These are phyloP conservation scores for Drosophila sproati DNA, from an alignment of 1,140 invertebrate species.

Conservation along the genomic window DNA sequence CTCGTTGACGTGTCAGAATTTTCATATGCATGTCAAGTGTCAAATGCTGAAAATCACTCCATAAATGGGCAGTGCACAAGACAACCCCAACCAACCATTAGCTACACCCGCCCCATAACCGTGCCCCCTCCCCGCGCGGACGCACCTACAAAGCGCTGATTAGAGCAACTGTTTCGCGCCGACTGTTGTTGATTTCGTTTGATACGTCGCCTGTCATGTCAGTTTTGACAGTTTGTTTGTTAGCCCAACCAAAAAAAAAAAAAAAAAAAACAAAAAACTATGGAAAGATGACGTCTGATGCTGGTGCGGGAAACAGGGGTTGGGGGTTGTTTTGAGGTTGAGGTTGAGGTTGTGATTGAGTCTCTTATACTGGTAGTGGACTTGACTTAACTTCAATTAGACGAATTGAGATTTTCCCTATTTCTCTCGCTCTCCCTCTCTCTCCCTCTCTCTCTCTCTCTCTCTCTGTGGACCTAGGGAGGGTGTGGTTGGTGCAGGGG, in stretches of 20 bases:
- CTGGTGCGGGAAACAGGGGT: slow-evolving; percentile 40
- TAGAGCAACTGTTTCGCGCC: slow-evolving; percentile 53
- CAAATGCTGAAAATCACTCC: slow-evolving; percentile 63
- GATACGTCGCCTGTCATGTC: slow-evolving; percentile 81
- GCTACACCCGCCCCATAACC: neutral
- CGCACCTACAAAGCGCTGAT: slow-evolving; percentile 76
- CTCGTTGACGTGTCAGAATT: slow-evolving; percentile 84
- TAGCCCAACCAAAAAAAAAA: slow-evolving; percentile 21
- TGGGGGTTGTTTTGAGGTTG: neutral
- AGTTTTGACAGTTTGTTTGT: slow-evolving; percentile 81
- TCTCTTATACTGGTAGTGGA: slow-evolving; percentile 17
- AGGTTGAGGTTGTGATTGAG: neutral
- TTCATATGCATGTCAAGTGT: slow-evolving; percentile 84
- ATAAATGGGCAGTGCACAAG: slow-evolving; percentile 34
- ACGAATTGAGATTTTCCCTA: slow-evolving; percentile 65
- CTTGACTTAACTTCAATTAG: slow-evolving; percentile 82
- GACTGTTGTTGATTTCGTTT: slow-evolving; percentile 60
- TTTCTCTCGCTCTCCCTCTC: too few relatives aligned
- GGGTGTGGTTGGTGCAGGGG: slow-evolving; percentile 13
- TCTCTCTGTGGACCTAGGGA: slow-evolving; percentile 27
- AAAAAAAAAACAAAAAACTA: slow-evolving; percentile 17
- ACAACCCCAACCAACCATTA: neutral
- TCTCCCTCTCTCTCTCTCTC: neutral
- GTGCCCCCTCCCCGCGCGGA: slow-evolving; percentile 1
- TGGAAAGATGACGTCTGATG: slow-evolving; percentile 57